Evolutionary conservation across 2,113 vertebrate genomes (phyloP), one percentile per base, ranked within the genome.

Genomic region (Notothenia rossii): DNA sequence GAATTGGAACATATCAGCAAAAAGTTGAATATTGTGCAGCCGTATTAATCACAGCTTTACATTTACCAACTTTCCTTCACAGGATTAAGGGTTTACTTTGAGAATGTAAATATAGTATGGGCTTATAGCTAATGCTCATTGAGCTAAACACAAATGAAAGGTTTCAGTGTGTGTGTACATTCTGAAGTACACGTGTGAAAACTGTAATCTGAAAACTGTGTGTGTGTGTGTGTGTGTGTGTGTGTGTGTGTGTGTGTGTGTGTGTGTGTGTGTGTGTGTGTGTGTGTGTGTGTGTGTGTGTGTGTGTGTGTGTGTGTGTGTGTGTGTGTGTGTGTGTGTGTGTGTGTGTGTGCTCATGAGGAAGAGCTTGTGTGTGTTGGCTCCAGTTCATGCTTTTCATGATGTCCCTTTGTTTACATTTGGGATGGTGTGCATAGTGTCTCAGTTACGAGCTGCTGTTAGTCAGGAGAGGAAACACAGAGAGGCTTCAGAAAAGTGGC

Each of bases 181-280:
- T 17, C 63, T 72, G 18, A 50, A 40, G 46, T 53, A 40, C 61
- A 51, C 20, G 10, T 56, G 69, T 62, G 10, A 36, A 66, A 67
- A 54, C 43, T 58, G 22, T 69, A 65, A 79, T 69, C 75, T 72
- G 63, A 48, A 77, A 81, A 78, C 29, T 68, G 76, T 81, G 79
- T n/a, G 59, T 54, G 63, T 48, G 18, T 69, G 55, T 86, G 67
- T 14, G 62, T 11, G 14, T 45, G 68, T 68, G 60, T 36, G 5
- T 40, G 3, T 55, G 2, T 43, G 5, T 40, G 3, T 55, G 18
- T 69, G 55, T 86, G 67, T 14, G 62, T 11, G 14, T 45, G 68
- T 68, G 60, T 40, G 5, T 40, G 3, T 55, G 3, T 43, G 5
- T 40, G 3, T 55, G 3, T 43, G 5, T 40, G 3, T 55, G 36